A percentile compares a stretch with the other conserved stretches of the same genome.
Evolutionary conservation across 23 tunicate species (phyloP).

Genomic region (Trididemnum miniatum): DNA sequence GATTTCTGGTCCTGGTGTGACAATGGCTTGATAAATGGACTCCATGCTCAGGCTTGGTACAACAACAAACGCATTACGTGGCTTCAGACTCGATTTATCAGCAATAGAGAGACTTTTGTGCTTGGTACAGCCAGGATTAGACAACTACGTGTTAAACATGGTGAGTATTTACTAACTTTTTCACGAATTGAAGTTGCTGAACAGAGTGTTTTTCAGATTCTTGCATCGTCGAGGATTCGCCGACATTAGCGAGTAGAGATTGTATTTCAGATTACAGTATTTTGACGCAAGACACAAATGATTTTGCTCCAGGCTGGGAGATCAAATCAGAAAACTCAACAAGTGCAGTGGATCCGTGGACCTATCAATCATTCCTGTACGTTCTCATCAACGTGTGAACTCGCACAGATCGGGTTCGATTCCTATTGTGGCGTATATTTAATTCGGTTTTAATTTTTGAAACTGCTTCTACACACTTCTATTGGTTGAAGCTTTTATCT

Average conservation of each 20-base stretch:
- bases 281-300: conserved; percentile 29
- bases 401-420: no score
- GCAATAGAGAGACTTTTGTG: conserved; percentile 76
- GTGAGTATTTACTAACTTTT: no score
- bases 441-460: no score
- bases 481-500: no score
- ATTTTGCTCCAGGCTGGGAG: conserved; percentile 37
- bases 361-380: conserved; percentile 29
- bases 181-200: no score
- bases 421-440: no score
- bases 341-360: conserved; percentile 25
- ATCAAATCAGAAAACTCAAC: not conserved
- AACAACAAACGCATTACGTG: conserved; percentile 67
- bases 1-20: conserved; percentile 82
- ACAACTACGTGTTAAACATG: conserved; percentile 56
- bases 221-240: not conserved
- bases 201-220: conserved; percentile 13
- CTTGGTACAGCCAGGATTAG: conserved; percentile 78
- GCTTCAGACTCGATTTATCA: conserved; percentile 56
- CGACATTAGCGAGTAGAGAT: not conserved
- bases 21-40: conserved; percentile 31
- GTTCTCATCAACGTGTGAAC: no score
- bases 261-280: conserved; percentile 35
- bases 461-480: no score
- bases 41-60: conserved; percentile 78